phyloP scores from a whole-genome alignment of 2,888 invertebrate species.

The Stenchaetothrips biformis region DNA sequence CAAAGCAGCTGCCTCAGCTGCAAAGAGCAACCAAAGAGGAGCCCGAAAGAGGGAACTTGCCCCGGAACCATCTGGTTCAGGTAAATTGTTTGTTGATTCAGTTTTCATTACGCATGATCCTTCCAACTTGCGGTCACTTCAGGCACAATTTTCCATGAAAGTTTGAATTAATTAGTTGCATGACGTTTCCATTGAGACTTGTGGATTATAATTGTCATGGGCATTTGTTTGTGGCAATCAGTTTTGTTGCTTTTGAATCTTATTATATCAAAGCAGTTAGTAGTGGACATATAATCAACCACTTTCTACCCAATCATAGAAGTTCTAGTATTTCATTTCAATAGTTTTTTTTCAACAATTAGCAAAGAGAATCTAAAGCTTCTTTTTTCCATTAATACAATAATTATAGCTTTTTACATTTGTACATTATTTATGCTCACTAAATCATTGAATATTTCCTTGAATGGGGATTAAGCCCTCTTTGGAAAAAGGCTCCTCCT shows the following conservation, averaged over 20 bases:
- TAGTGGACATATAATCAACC: not conserved
- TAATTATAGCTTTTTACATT: too few relatives aligned
- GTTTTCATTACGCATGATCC: not conserved
- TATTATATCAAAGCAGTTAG: not conserved
- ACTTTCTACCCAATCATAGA: too few relatives aligned
- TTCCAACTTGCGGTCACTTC: not conserved
- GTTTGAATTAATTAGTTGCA: not conserved
- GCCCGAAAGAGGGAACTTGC: not conserved
- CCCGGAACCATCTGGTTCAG: not conserved
- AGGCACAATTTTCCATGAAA: constrained; percentile 3
- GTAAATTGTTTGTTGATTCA: not conserved
- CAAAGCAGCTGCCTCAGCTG: not conserved
- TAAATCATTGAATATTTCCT: too few relatives aligned
- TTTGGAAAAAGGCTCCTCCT: too few relatives aligned
- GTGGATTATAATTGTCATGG: not conserved
- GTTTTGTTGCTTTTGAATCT: not conserved
- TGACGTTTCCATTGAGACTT: not conserved
- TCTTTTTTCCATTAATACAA: too few relatives aligned
- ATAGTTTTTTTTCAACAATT: too few relatives aligned
- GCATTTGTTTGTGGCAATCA: too few relatives aligned
- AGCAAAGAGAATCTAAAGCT: too few relatives aligned
- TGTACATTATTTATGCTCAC: too few relatives aligned
- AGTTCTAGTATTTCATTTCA: too few relatives aligned
- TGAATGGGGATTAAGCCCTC: too few relatives aligned
- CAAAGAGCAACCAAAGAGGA: not conserved